Evolutionary conservation across 2,113 vertebrate species (phyloP).

Genomic region (Nothoprocta pentlandii): DNA sequence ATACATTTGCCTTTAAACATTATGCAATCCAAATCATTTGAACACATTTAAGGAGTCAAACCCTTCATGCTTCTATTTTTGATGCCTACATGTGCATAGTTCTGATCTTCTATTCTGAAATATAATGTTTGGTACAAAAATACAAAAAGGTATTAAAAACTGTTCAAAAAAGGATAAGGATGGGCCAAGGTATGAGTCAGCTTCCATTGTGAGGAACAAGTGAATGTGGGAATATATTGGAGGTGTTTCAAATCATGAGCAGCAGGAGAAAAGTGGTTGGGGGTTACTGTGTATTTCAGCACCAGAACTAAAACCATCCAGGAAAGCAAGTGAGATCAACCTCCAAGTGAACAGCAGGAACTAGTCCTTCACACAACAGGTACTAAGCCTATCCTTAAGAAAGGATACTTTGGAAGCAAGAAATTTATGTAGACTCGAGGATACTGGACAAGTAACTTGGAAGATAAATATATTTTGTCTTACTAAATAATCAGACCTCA

Average conservation of each 20-base stretch:
- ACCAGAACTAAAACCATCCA: background rate
- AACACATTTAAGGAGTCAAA: background rate
- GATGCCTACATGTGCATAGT: background rate
- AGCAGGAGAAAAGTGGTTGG: background rate
- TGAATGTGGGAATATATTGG: background rate
- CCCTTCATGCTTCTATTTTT: fast-evolving
- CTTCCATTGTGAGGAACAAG: background rate
- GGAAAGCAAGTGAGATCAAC: background rate
- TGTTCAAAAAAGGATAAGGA: background rate
- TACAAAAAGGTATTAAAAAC: background rate
- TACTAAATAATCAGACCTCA: background rate
- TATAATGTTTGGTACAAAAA: background rate
- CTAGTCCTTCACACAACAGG: background rate
- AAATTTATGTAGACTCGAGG: background rate
- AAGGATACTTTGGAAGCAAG: background rate
- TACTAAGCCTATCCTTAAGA: background rate
- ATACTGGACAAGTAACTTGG: background rate
- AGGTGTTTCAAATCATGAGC: background rate
- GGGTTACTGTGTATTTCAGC: background rate
- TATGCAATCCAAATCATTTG: background rate
- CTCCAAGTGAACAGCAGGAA: background rate
- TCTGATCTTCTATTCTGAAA: background rate
- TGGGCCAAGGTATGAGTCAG: background rate
- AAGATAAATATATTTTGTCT: background rate
- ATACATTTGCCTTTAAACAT: background rate